Evolutionary conservation across 2,797 vertebrate species (phyloP), one percentile per base, ranked within the genome.

Genomic region (Catostomus latipinnis): DNA sequence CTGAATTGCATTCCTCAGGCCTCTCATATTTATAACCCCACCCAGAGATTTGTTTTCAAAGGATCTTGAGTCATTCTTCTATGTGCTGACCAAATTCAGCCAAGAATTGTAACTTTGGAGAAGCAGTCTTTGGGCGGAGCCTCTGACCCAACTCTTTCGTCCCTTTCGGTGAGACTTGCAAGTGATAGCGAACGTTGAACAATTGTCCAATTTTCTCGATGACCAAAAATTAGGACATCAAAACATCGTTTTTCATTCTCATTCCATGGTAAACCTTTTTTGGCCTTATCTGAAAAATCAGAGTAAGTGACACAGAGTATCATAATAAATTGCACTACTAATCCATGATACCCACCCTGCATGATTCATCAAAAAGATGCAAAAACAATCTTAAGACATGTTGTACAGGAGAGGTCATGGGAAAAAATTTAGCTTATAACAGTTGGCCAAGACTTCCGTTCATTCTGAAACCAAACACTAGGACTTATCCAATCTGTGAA

Each of bases 71-170:
- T 65, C 54, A 69, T 74, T 77, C 56, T 34, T 34, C 34, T 34
- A 34, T 3, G 34, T 34, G 34, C 4, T 68, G 72, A 76, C 57
- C 68, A 56, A 11, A 10, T 68, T 60, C n/a, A 70, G 50, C 11
- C 73, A 71, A 56, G 43, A 69, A 68, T 58, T 58, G 8, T 49
- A 65, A 62, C 65, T 53, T 34, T n/a, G 5, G 67, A 60, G 76
- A 76, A 81, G 65, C 73, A 76, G 69, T 18, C 56, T 54, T 66
- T 71, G 57, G 57, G 71, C 34, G 46, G 58, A 74, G 49, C 71
- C 6, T 48, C 57, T 74, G 58, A 60, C 46, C 57, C 49, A 18
- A 49, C 8, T 50, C 53, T 67, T 34, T 63, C 22, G 22, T 22
- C 2, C 43, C 22, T 14, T 57, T 62, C 4, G 0, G 18, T 22